These are phyloP conservation scores for Spilogale gracilis DNA, from an alignment of 2,113 vertebrate species.

Conservation along the genomic window DNA sequence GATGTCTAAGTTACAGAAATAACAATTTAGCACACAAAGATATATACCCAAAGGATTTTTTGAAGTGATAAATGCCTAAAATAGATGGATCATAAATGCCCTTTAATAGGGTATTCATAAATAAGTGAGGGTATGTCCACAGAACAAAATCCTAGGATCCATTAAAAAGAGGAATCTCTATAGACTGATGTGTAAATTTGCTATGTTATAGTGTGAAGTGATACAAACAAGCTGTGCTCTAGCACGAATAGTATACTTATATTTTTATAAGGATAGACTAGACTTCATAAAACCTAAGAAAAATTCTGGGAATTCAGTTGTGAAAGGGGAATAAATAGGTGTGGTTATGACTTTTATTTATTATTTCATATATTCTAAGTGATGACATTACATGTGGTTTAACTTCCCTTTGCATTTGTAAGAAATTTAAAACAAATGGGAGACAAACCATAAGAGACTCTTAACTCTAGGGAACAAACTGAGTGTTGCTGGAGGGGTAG, in stretches of 20 bases:
- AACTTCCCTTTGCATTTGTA: neutral
- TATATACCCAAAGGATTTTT: neutral
- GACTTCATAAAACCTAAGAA: neutral
- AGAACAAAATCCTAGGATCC: neutral
- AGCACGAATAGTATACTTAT: neutral
- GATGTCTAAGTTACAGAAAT: neutral
- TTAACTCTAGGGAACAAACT: neutral
- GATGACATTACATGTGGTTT: neutral
- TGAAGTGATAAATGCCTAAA: neutral
- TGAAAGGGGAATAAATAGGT: neutral
- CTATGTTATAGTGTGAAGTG: neutral
- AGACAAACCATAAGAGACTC: neutral
- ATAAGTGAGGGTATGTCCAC: no score
- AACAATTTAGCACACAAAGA: neutral
- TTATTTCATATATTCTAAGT: neutral
- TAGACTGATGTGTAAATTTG: no score
- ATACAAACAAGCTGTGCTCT: neutral
- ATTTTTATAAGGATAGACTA: neutral
- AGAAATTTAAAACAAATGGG: neutral
- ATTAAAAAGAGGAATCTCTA: neutral
- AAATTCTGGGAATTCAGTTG: neutral
- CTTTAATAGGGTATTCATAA: neutral
- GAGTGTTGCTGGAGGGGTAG: neutral
- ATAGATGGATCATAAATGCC: no score
- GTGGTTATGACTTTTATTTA: neutral